These are phyloP conservation scores for Heliconius charithonia DNA, from an alignment of 2,888 invertebrate genomes.

Conservation along the genomic window DNA sequence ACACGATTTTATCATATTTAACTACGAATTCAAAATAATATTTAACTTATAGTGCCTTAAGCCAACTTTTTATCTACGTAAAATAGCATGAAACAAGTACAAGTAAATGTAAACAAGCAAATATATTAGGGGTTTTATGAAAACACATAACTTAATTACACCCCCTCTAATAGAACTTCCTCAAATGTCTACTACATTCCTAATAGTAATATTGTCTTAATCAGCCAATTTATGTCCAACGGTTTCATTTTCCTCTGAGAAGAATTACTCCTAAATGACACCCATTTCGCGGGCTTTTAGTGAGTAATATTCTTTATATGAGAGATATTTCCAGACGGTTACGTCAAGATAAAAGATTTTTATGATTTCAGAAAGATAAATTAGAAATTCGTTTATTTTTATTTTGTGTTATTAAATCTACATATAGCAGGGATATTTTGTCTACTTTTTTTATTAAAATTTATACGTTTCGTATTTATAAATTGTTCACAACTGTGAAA, in stretches of 20 bases:
- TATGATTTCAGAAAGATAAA: not conserved
- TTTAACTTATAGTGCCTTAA: not conserved
- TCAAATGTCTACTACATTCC: conserved; percentile 19
- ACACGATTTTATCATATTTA: not conserved
- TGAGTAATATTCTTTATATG: conserved; percentile 30
- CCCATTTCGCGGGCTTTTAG: conserved; percentile 33
- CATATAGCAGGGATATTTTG: not conserved
- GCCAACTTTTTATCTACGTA: too few species aligned
- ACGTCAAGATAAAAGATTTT: conserved; percentile 19
- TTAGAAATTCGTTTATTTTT: not conserved
- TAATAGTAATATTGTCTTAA: conserved; percentile 30
- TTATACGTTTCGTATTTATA: too few species aligned
- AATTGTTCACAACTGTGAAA: too few species aligned
- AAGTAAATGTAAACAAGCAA: too few species aligned
- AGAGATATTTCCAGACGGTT: conserved; percentile 10
- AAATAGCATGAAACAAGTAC: too few species aligned
- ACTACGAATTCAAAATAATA: not conserved
- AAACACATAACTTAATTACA: not conserved
- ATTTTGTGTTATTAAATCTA: not conserved
- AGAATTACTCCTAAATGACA: conserved; percentile 30
- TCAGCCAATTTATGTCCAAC: conserved; percentile 35
- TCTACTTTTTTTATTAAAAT: not conserved
- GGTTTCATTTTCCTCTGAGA: conserved; percentile 34
- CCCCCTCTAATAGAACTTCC: not conserved
- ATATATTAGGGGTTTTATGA: too few species aligned